Percentiles rank a stretch among this genome's conserved stretches.
Evolutionary conservation across 2,888 invertebrate species (phyloP).

Genomic region (Trisateles emortualis): DNA sequence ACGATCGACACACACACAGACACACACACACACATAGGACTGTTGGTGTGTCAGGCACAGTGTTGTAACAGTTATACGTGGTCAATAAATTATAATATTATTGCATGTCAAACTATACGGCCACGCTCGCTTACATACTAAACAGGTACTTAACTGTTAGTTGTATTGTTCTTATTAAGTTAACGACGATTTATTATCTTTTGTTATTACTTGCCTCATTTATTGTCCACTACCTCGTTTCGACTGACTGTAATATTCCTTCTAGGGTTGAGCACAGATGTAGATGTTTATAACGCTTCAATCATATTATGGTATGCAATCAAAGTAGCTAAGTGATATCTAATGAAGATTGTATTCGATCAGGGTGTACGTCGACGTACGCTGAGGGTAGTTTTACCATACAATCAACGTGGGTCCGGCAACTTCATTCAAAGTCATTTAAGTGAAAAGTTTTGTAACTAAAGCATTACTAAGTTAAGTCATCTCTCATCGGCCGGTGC

Average conservation of each 20-base stretch:
- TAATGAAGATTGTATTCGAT: constrained; percentile 8
- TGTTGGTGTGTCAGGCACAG: constrained; percentile 2
- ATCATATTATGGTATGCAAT: background rate
- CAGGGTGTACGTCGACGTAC: constrained; percentile 3
- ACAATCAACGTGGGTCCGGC: constrained; percentile 39
- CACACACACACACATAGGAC: background rate
- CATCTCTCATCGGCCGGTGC: constrained; percentile 62
- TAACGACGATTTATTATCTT: background rate
- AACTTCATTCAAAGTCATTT: constrained; percentile 46
- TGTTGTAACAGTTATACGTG: constrained; percentile 13
- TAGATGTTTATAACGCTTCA: background rate
- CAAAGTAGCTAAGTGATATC: constrained; percentile 3
- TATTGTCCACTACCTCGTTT: too few species aligned
- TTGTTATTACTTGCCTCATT: too few species aligned
- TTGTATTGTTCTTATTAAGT: constrained; percentile 10
- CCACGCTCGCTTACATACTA: constrained; percentile 7
- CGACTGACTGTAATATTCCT: too few species aligned
- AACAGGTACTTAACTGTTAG: background rate
- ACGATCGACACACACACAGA: background rate
- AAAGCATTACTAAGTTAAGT: constrained; percentile 51
- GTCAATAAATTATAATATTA: constrained; percentile 42
- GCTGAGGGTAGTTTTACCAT: constrained; percentile 27
- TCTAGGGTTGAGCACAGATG: too few species aligned
- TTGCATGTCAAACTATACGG: constrained; percentile 26
- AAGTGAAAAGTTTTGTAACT: constrained; percentile 54